Base-by-base conservation (phyloP, 2,797 vertebrate genomes). In the Brotula barbata region DNA sequence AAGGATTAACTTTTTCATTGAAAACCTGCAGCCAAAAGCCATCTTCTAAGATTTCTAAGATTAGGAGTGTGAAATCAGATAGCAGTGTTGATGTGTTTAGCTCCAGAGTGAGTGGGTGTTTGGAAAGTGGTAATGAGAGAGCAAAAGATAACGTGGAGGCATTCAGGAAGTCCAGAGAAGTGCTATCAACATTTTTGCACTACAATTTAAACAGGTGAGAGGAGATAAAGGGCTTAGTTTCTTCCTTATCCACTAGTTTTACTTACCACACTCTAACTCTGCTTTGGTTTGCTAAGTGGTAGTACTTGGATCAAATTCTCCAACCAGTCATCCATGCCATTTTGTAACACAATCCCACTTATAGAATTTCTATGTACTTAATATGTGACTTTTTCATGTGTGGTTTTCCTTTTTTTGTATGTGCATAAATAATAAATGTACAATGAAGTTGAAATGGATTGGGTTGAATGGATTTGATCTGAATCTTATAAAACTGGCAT, bases 61-160 rank as follows among this genome's bases (percentile, higher is more conserved):
- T 45, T 20, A 58, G 67, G 66, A 72, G 57, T 62, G 58, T 77
- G 64, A 64, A 68, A 72, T 71, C 60, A 78, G 76, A 83, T 79
- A 51, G 55, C 10, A 39, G 54, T 23, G 39, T 63, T 49, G 36
- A 58, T 56, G 34, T 60, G 44, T 52, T 48, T 6, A 34, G 42
- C 39, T 58, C 14, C 42, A 49, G 25, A 23, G 10, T 2, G 16
- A 51, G 14, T 25, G 23, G 20, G 31, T 22, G 17, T 34, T 39
- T 23, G 22, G 17, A 48, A 34, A 45, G 17, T 55, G 54, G 31
- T 61, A 73, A 67, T 70, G 58, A 74, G 49, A 67, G 47, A 43
- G 50, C 23, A 56, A 42, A 55, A 73, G 74, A 79, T 67, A 74
- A 71, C 55, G 71, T 68, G 64, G 52, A 71, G 59, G 61, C 49